Percentiles rank a stretch among this genome's conserved stretches.
Conservation (phyloP, 2,888 invertebrate species). For the Nemoura dubitans region DNA sequence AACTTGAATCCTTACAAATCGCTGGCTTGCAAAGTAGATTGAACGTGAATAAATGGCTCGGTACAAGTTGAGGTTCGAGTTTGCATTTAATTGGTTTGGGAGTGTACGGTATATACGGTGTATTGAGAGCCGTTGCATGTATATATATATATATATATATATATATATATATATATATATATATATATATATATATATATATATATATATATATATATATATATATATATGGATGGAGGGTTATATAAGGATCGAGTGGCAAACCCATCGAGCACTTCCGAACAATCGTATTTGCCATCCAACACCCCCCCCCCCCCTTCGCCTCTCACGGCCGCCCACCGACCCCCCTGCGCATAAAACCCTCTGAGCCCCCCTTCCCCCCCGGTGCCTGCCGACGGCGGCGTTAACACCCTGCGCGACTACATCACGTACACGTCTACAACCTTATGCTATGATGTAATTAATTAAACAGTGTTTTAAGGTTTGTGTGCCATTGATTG, state of each 20-base stretch:
- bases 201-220: too few relatives aligned
- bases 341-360: conserved; percentile 7
- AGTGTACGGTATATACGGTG: conserved; percentile 21
- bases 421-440: conserved; percentile 28
- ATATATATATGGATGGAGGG: too few relatives aligned
- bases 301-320: conserved; percentile 20
- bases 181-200: too few relatives aligned
- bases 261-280: conserved; percentile 36
- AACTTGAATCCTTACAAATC: conserved; percentile 35
- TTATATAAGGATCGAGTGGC: conserved; percentile 36
- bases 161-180: too few relatives aligned
- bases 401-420: not conserved
- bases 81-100: conserved; percentile 40
- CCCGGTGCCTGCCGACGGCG: not conserved
- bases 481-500: conserved; percentile 35
- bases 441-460: conserved; percentile 38
- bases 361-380: not conserved
- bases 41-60: conserved; percentile 39
- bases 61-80: conserved; percentile 36
- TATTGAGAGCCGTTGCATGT: conserved; percentile 9
- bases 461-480: conserved; percentile 39
- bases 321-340: not conserved
- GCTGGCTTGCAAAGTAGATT: conserved; percentile 36
- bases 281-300: conserved; percentile 38
- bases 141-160: too few relatives aligned